These are phyloP conservation scores for Drosophila yakuba DNA, from an alignment of 1,140 invertebrate species.

Conservation along the genomic window DNA sequence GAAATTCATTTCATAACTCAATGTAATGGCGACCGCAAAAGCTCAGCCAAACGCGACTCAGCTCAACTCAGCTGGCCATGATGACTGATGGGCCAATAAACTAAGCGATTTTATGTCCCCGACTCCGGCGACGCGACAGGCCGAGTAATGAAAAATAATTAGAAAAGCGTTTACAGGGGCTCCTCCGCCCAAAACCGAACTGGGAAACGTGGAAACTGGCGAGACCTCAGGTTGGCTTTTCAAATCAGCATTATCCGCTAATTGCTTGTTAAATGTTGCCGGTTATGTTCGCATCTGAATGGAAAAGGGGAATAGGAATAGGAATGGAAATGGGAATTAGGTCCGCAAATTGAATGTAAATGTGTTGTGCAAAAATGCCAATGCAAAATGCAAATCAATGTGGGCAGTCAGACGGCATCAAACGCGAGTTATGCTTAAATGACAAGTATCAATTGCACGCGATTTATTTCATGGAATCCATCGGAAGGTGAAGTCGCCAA, in stretches of 20 bases:
- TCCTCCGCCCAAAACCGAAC: constrained; percentile 14
- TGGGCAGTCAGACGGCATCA: constrained; percentile 5
- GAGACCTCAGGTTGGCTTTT: constrained; percentile 35
- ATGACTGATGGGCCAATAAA: constrained; percentile 84
- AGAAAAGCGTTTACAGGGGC: constrained; percentile 57
- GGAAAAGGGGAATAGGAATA: not conserved
- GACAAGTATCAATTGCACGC: constrained; percentile 18
- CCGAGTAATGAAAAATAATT: constrained; percentile 82
- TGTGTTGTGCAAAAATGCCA: constrained; percentile 43
- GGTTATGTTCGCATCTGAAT: constrained; percentile 43
- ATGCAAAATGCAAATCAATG: constrained; percentile 27
- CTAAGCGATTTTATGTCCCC: constrained; percentile 77
- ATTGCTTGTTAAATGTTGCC: constrained; percentile 62
- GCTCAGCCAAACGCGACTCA: constrained; percentile 49
- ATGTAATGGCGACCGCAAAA: constrained; percentile 82
- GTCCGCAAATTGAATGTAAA: constrained; percentile 38
- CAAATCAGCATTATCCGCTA: constrained; percentile 64
- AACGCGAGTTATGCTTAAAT: constrained; percentile 8
- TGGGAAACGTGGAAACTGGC: not conserved
- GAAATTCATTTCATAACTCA: constrained; percentile 83
- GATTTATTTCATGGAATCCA: constrained; percentile 32
- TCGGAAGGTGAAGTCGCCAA: constrained; percentile 10
- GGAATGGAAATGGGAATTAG: constrained; percentile 2
- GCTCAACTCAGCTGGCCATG: constrained; percentile 47
- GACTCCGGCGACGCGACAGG: constrained; percentile 63